A percentile compares a stretch with the other conserved stretches of the same genome.
Conservation (phyloP, 1,140 invertebrate genomes). For the Akabosia matsudoensis region DNA sequence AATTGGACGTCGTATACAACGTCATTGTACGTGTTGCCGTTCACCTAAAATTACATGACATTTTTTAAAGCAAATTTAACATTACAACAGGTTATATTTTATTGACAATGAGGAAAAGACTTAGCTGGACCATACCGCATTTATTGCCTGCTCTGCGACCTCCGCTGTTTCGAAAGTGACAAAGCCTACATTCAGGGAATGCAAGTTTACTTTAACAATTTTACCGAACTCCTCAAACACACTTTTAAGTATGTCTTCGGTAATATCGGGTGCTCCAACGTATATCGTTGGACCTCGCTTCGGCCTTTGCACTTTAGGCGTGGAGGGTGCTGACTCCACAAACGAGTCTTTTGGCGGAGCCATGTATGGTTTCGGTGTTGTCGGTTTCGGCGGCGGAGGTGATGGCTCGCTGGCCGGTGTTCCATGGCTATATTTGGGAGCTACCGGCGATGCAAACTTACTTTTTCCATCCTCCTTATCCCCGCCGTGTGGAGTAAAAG, state of each 20-base stretch:
- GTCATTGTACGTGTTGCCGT: constrained; percentile 74
- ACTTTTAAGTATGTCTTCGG: constrained; percentile 29
- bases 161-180: constrained; percentile 89
- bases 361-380: not conserved
- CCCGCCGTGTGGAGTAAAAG: constrained; percentile 42
- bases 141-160: constrained; percentile 78
- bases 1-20: constrained; percentile 76
- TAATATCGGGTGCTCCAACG: constrained; percentile 31
- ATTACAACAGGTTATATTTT: not conserved
- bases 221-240: constrained; percentile 36
- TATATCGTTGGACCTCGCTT: constrained; percentile 40
- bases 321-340: too few relatives aligned
- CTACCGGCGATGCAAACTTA: not conserved
- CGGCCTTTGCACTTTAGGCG: constrained; percentile 8
- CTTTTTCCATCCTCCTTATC: not conserved
- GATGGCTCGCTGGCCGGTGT: not conserved
- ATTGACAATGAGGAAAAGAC: not conserved
- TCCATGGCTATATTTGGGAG: constrained; percentile 2
- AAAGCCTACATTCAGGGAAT: constrained; percentile 61
- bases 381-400: not conserved
- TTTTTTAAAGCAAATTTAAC: constrained; percentile 49
- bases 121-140: constrained; percentile 57
- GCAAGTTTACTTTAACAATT: constrained; percentile 34
- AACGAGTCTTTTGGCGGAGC: not conserved
- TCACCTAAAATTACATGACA: too few relatives aligned